phyloP scores from a whole-genome alignment of 2,888 invertebrate species.

The Minunthozetes semirufus region DNA sequence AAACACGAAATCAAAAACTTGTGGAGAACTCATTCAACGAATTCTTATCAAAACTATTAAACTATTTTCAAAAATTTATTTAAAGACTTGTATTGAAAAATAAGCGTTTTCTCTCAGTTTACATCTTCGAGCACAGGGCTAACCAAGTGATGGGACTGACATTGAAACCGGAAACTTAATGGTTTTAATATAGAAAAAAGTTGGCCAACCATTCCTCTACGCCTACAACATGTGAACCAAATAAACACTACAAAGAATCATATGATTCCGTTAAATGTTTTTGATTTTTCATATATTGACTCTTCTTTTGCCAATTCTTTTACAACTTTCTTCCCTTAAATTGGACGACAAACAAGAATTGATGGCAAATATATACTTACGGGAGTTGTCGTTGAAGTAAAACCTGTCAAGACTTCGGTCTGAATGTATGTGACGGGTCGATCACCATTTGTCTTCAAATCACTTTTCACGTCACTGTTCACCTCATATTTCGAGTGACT shows the following conservation, averaged over 20 bases:
- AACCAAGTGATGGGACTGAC: background rate
- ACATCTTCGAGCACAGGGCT: background rate
- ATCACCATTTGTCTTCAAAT: background rate
- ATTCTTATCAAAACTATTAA: no score
- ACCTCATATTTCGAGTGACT: constrained; percentile 7
- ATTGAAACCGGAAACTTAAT: constrained; percentile 18
- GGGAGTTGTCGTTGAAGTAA: background rate
- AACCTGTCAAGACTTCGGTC: background rate
- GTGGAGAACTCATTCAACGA: no score
- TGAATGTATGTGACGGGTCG: background rate
- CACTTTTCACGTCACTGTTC: background rate
- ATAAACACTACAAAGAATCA: background rate
- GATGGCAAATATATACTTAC: background rate
- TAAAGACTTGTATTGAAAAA: background rate
- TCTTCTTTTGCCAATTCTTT: background rate
- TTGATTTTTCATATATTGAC: background rate
- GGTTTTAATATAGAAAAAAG: background rate
- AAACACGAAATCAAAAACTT: no score
- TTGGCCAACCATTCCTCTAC: background rate
- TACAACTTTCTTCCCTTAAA: background rate
- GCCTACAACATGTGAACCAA: background rate
- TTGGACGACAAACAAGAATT: no score
- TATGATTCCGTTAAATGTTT: background rate
- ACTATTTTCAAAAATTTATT: background rate
- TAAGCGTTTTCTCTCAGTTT: background rate